Conservation (phyloP, 53 echinoderm and acorn worm genomes). For the Stichopus horrens region DNA sequence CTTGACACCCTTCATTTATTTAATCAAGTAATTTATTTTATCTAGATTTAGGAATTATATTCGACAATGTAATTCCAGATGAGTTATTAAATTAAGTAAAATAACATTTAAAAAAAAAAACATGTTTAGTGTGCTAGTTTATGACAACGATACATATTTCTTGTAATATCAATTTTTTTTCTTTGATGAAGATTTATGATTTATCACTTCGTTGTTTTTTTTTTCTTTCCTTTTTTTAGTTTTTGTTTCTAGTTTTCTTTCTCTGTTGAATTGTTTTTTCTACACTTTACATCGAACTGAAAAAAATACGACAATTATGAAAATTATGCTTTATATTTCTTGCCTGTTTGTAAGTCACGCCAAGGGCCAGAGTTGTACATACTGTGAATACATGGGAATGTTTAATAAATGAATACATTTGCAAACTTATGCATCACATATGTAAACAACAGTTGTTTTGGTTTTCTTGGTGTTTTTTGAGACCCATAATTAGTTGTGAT, state of each 20-base stretch:
- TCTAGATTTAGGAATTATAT: neutral
- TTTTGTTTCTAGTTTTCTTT: neutral
- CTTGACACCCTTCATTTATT: neutral
- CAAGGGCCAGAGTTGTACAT: slow-evolving; percentile 45
- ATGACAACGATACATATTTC: neutral
- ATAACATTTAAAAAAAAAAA: neutral
- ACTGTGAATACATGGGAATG: slow-evolving; percentile 49
- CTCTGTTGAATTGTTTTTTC: slow-evolving; percentile 33
- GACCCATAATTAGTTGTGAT: no score
- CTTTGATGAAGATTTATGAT: neutral
- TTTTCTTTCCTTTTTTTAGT: neutral
- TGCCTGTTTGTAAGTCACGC: slow-evolving; percentile 39
- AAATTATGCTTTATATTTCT: slow-evolving; percentile 44
- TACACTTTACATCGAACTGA: slow-evolving; percentile 39
- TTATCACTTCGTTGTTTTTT: neutral
- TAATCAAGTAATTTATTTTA: neutral
- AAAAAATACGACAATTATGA: slow-evolving; percentile 44
- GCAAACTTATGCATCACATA: slow-evolving; percentile 47
- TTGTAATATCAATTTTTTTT: neutral
- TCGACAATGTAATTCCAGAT: neutral
- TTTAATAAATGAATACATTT: slow-evolving; percentile 51
- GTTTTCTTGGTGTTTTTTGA: neutral
- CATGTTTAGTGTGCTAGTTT: neutral
- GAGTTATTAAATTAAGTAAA: neutral
- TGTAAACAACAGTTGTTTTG: neutral